Evolutionary conservation across 2,113 vertebrate species (phyloP).

Genomic region (Mugil cephalus): DNA sequence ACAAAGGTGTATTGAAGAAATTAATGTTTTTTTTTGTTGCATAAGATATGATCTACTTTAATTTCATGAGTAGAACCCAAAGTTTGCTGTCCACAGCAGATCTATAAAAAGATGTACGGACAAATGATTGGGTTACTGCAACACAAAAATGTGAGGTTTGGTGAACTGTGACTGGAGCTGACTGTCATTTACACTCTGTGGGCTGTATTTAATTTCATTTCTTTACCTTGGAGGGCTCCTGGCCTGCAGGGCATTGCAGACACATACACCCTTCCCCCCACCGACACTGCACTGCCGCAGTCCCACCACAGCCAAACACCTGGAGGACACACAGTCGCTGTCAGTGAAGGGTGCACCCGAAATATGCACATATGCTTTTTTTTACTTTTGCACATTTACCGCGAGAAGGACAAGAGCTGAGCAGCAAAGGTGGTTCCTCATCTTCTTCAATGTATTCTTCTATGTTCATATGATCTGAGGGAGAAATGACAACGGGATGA

Average conservation of each 20-base stretch:
- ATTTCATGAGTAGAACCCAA: no score
- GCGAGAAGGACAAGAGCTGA: slow-evolving; percentile 78
- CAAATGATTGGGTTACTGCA: no score
- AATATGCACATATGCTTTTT: not conserved
- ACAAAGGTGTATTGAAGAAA: no score
- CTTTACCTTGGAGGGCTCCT: slow-evolving; percentile 88
- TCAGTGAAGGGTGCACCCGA: not conserved
- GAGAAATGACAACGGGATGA: not conserved
- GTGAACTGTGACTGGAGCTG: no score
- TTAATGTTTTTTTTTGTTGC: no score
- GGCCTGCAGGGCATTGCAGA: slow-evolving; percentile 86
- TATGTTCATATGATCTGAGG: slow-evolving; percentile 84
- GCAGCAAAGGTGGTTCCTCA: slow-evolving; percentile 83
- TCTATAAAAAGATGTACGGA: no score
- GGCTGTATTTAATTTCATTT: not conserved
- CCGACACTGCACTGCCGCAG: slow-evolving; percentile 77
- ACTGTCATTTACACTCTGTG: no score
- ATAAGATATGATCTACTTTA: no score
- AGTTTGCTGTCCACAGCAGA: no score
- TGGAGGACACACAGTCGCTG: slow-evolving; percentile 44
- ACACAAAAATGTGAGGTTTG: no score
- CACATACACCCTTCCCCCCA: slow-evolving; percentile 75
- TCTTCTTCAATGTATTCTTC: slow-evolving; percentile 85
- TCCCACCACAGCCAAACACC: slow-evolving; percentile 73
- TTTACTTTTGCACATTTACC: slow-evolving; percentile 63